Evolutionary conservation across 2,797 vertebrate species (phyloP).

Genomic region (Platalea minor): DNA sequence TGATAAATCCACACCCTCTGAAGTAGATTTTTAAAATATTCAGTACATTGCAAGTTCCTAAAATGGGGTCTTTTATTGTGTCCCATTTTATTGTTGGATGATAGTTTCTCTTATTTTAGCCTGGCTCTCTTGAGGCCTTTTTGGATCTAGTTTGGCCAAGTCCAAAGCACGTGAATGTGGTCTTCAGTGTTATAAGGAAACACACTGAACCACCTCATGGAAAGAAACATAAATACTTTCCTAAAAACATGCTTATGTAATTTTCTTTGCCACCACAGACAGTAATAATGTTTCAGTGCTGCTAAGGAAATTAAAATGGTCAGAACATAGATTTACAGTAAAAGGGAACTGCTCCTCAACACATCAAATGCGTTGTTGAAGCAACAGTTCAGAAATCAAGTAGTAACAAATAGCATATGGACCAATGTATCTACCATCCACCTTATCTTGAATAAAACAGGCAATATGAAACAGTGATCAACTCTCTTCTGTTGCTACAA

Average conservation of each 20-base stretch:
- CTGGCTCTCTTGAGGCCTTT: background rate
- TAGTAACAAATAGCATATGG: background rate
- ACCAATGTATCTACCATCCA: background rate
- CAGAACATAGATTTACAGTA: background rate
- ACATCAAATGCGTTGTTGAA: background rate
- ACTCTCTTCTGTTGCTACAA: background rate
- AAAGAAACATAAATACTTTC: background rate
- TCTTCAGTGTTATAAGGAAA: background rate
- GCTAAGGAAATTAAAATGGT: background rate
- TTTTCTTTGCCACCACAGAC: background rate
- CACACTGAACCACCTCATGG: background rate
- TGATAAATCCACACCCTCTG: background rate
- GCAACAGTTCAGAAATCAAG: background rate
- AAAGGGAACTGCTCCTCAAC: background rate
- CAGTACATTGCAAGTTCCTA: background rate
- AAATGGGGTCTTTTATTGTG: background rate
- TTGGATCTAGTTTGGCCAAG: background rate
- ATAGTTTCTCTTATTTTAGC: background rate
- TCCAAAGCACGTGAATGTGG: background rate
- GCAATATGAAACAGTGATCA: background rate
- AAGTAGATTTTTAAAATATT: background rate
- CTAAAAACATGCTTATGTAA: background rate
- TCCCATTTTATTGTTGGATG: background rate
- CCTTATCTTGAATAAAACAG: slow-evolving; percentile 3
- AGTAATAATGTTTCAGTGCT: background rate